phyloP scores from a whole-genome alignment of 1,140 invertebrate species.

The Andrena cerasifolii region DNA sequence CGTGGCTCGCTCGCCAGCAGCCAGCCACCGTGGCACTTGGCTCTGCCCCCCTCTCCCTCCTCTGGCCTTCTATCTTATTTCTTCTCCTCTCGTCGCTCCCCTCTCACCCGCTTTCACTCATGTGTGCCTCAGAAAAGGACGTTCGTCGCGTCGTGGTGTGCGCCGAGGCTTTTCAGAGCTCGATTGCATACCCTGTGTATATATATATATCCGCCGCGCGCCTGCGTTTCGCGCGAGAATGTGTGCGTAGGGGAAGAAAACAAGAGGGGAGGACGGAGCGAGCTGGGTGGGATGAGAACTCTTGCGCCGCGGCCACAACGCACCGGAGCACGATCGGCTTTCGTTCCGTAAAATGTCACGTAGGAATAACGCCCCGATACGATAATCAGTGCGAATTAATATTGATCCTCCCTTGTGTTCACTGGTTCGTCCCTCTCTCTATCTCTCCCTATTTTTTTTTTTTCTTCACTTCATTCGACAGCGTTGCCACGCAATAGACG shows the following conservation, averaged over 20 bases:
- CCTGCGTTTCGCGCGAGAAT: constrained; percentile 15
- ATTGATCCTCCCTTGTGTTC: not conserved
- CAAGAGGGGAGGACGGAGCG: constrained; percentile 1
- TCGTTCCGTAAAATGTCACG: constrained; percentile 42
- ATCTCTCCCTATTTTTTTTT: not conserved
- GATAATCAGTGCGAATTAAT: constrained; percentile 42
- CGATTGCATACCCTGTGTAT: too few relatives aligned
- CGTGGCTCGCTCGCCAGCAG: constrained; percentile 77
- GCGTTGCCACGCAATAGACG: not conserved
- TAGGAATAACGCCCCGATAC: constrained; percentile 33
- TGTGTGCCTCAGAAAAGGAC: constrained; percentile 66
- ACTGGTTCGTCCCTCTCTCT: not conserved
- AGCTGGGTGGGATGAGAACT: constrained; percentile 42
- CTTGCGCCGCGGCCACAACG: constrained; percentile 32
- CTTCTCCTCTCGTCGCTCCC: constrained; percentile 42
- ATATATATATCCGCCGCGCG: too few relatives aligned
- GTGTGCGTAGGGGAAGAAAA: constrained; percentile 26
- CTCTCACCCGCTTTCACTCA: constrained; percentile 54
- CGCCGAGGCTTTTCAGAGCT: constrained; percentile 17
- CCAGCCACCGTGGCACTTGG: constrained; percentile 78
- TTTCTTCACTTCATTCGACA: constrained; percentile 9
- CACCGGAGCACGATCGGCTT: constrained; percentile 50
- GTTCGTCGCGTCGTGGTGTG: constrained; percentile 26
- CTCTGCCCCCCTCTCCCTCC: constrained; percentile 33
- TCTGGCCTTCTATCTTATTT: constrained; percentile 49